Evolutionary conservation across 2,113 vertebrate species (phyloP).

Genomic region (Hoplias malabaricus): DNA sequence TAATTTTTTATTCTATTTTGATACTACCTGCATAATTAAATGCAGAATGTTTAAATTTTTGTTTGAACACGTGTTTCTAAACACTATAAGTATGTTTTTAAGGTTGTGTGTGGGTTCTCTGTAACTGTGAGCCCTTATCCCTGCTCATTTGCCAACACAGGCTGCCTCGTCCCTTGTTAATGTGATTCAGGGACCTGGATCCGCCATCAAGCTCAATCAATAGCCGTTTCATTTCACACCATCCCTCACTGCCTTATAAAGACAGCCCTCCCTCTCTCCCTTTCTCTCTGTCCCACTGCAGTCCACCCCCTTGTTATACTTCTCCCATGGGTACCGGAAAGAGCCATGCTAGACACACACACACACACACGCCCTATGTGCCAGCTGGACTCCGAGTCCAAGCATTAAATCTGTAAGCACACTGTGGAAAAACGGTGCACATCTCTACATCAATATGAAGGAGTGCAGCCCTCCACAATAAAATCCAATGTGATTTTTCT

Average conservation of each 20-base stretch:
- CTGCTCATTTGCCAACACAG: conserved; percentile 48
- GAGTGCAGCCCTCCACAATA: conserved; percentile 45
- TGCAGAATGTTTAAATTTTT: too few species aligned
- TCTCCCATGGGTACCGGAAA: conserved; percentile 74
- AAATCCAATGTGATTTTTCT: conserved; percentile 52
- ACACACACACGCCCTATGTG: conserved; percentile 45
- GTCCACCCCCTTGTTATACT: conserved; percentile 61
- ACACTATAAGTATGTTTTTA: background rate
- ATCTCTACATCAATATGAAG: conserved; percentile 53
- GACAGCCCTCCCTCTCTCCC: conserved; percentile 52
- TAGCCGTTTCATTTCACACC: conserved; percentile 78
- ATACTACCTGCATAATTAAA: too few species aligned
- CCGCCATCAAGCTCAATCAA: conserved; percentile 77
- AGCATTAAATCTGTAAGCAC: conserved; percentile 66
- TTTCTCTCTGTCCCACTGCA: conserved; percentile 50
- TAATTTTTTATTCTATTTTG: too few species aligned
- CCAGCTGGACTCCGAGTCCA: conserved; percentile 69
- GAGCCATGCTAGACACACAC: conserved; percentile 57
- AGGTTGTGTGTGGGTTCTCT: conserved; percentile 26
- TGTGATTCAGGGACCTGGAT: conserved; percentile 77
- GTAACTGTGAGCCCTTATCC: conserved; percentile 47
- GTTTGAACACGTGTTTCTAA: background rate
- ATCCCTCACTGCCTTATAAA: conserved; percentile 77
- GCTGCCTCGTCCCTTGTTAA: conserved; percentile 62
- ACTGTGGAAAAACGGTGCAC: conserved; percentile 31